A percentile compares a stretch with the other conserved stretches of the same genome.
Conservation (phyloP, 1,140 invertebrate genomes). For the Hormaphis cornu region DNA sequence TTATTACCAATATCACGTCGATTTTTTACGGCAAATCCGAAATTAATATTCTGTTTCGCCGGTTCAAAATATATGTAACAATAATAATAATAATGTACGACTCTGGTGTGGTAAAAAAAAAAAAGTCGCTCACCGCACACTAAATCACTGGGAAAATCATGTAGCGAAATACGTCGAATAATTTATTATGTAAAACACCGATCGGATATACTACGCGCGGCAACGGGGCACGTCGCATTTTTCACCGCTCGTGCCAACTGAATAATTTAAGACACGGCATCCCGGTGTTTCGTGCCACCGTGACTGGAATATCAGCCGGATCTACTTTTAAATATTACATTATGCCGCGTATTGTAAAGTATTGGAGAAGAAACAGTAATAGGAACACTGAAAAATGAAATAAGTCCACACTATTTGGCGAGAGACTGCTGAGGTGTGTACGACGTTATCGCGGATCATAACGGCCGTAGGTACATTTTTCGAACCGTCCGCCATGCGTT, state of each 20-base stretch:
- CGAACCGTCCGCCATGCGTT: too few species aligned
- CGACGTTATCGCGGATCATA: too few species aligned
- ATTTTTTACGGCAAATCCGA: too few species aligned
- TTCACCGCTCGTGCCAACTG: background rate
- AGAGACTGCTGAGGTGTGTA: too few species aligned
- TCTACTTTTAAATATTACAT: too few species aligned
- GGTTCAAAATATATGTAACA: too few species aligned
- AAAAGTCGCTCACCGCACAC: too few species aligned
- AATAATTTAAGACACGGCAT: conserved; percentile 9
- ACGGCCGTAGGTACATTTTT: too few species aligned
- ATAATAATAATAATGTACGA: too few species aligned
- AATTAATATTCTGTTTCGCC: too few species aligned
- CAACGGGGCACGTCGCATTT: background rate
- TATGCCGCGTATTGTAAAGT: background rate
- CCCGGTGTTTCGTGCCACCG: background rate
- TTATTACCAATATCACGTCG: too few species aligned
- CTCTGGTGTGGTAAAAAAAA: background rate
- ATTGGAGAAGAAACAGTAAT: background rate
- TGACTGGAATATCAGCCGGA: background rate
- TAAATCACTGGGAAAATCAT: background rate
- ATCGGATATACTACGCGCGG: background rate
- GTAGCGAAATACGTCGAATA: background rate
- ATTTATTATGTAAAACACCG: background rate
- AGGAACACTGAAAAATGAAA: background rate
- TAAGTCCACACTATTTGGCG: too few species aligned